A percentile compares a stretch with the other conserved stretches of the same genome.
Conservation (phyloP, 2,888 invertebrate species). For the Julus scandinavius region DNA sequence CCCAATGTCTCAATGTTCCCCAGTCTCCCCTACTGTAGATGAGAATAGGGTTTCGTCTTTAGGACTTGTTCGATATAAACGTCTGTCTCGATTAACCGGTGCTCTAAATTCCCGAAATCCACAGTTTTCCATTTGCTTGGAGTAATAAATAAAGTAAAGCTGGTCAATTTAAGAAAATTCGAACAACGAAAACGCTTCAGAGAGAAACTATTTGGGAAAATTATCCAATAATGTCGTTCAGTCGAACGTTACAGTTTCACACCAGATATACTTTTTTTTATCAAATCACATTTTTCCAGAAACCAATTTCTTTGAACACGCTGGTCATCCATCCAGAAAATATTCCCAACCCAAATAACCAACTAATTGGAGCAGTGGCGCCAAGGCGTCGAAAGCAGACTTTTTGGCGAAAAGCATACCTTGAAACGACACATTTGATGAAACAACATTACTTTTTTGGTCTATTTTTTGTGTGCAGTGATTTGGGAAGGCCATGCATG, state of each 20-base stretch:
- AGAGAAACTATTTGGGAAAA: too few species aligned
- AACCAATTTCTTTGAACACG: not conserved
- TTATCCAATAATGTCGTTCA: too few species aligned
- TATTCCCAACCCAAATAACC: not conserved
- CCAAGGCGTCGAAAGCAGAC: not conserved
- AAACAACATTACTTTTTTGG: not conserved
- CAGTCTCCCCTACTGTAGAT: too few species aligned
- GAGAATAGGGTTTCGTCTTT: too few species aligned
- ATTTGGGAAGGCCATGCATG: not conserved
- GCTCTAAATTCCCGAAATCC: too few species aligned
- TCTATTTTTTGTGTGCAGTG: not conserved
- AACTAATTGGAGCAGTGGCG: not conserved
- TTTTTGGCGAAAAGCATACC: not conserved
- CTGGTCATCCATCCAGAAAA: not conserved
- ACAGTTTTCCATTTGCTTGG: too few species aligned
- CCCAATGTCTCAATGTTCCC: too few species aligned
- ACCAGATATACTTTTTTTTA: not conserved
- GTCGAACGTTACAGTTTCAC: not conserved
- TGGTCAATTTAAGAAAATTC: too few species aligned
- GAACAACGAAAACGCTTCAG: too few species aligned
- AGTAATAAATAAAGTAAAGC: too few species aligned
- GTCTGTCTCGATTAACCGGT: too few species aligned
- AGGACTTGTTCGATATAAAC: too few species aligned
- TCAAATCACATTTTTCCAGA: not conserved
- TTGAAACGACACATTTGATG: not conserved